Base-by-base conservation (phyloP, 2,888 invertebrate genomes). In the Euphydryas editha region DNA sequence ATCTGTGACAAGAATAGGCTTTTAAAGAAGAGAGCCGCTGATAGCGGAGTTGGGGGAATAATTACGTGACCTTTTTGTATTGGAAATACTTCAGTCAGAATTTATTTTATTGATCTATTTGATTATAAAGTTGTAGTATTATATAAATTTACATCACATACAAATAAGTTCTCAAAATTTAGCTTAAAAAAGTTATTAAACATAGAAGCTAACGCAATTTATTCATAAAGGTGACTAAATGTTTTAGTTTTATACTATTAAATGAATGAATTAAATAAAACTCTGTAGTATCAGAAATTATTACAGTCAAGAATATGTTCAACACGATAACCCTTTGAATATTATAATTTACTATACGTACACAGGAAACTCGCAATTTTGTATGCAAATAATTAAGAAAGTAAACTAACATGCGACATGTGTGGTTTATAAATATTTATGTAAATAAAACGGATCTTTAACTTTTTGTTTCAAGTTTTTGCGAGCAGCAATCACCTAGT, bases 1-100 rank as follows among this genome's bases (percentile, higher is more conserved):
- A 92, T 92, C 92, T 83, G 76, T 81, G 81, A 92, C 92, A 92
- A 87, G 92, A 85, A 92, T 92, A 85, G 86, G 91, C 92, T 92
- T 92, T 92, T 92, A 92, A 85, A 83, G 80, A 78, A 75, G 78
- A 78, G 76, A 78, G 84, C 78, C 81, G 75, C 79, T 74, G 84
- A 86, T 85, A 84, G 76, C 76, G 77, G 73, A 78, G 74, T 72
- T 72, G 73, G 74, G 78, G 78, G 74, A 82, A 82, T 87, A 86
- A 86, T 88, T 86, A 88, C 79, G 83, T 86, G 85, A 85, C 85
- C 88, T 89, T 80, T 81, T 76, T 70, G 77, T 80, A 82, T 83
- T 81, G 80, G 78, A 79, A 82, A 84, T 81, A 79, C 78, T 76
- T 77, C 70, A 69, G 75, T 72, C 44, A 54, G 47, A 55, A 36